Evolutionary conservation across 2,888 invertebrate species (phyloP).

Genomic region (Incurvaria masculella): DNA sequence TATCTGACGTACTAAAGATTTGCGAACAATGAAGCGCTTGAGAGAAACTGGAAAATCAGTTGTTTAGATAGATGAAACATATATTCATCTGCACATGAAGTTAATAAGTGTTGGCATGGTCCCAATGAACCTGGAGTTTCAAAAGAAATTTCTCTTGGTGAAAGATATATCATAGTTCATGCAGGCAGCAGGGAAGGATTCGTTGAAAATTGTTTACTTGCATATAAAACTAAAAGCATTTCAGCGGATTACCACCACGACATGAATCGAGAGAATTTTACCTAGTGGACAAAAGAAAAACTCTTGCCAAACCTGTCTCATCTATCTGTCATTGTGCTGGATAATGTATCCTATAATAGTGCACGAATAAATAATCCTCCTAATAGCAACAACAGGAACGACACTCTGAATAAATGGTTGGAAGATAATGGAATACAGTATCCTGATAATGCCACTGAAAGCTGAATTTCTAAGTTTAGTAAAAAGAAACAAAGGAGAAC

Average conservation of each 20-base stretch:
- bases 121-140: constrained; percentile 5
- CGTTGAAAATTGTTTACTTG: constrained; percentile 1
- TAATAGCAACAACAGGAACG: background rate
- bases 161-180: constrained; percentile 9
- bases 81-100: constrained; percentile 3
- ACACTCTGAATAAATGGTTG: constrained; percentile 1
- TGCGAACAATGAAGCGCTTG: constrained; percentile 4
- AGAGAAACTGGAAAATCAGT: constrained; percentile 3
- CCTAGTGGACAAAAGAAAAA: background rate
- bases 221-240: background rate
- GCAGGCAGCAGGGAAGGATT: constrained; percentile 7
- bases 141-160: constrained; percentile 6
- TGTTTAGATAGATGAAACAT: constrained; percentile 4
- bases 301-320: background rate
- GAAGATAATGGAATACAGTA: background rate
- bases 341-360: constrained; percentile 1
- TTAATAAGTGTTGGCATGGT: background rate
- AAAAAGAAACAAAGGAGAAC: constrained; percentile 1
- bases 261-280: constrained; percentile 1
- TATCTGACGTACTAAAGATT: constrained; percentile 2
- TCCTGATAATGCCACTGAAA: background rate
- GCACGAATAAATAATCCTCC: background rate
- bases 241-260: background rate
- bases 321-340: background rate
- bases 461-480: background rate